These are phyloP conservation scores for Dendrocopos noguchii DNA, from an alignment of 2,113 vertebrate genomes.

Conservation along the genomic window DNA sequence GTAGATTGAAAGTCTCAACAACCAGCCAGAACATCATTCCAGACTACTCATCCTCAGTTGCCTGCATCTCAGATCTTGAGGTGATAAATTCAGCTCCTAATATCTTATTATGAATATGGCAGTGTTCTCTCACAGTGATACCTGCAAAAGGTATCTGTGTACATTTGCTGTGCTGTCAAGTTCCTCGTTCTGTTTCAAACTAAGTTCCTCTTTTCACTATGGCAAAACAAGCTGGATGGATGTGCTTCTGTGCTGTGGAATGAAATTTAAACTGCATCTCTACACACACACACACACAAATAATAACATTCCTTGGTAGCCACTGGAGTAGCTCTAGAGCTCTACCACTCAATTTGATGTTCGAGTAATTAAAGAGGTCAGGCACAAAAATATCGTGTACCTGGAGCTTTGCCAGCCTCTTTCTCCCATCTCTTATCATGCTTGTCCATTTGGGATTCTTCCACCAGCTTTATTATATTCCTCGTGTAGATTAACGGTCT, in stretches of 20 bases:
- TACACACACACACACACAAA: neutral
- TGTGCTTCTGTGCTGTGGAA: rapidly evolving
- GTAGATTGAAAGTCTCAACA: too few species aligned
- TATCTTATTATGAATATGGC: neutral
- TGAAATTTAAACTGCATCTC: neutral
- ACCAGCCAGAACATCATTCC: neutral
- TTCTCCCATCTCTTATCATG: constrained; percentile 56
- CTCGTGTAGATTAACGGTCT: constrained; percentile 62
- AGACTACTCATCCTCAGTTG: neutral
- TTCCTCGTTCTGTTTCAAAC: neutral
- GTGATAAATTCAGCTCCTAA: neutral
- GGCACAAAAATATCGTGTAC: constrained; percentile 13
- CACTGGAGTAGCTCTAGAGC: constrained; percentile 26
- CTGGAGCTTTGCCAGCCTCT: constrained; percentile 55
- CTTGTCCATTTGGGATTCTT: constrained; percentile 59
- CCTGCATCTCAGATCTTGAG: neutral
- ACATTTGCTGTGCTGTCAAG: neutral
- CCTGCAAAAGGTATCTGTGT: neutral
- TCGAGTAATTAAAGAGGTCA: constrained; percentile 62
- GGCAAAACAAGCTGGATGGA: neutral
- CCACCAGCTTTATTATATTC: constrained; percentile 61
- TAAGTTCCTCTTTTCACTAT: neutral
- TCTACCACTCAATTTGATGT: constrained; percentile 21
- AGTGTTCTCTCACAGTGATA: neutral
- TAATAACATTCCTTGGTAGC: neutral